Percentiles rank a stretch among this genome's conserved stretches.
These are phyloP conservation scores for Platysteira castanea DNA, from an alignment of 2,113 vertebrate species.

Conservation along the genomic window DNA sequence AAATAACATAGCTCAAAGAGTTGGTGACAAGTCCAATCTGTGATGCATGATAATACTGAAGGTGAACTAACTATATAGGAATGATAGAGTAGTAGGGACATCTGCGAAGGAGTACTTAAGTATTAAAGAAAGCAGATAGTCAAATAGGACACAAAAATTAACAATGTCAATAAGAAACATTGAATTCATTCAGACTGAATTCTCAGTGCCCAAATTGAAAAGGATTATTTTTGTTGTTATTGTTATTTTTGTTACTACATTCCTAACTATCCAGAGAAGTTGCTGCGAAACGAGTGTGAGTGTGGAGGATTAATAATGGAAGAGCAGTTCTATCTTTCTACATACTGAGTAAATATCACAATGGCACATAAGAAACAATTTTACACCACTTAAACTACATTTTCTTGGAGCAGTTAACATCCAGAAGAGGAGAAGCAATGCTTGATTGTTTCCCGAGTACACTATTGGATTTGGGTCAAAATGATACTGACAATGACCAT, in stretches of 20 bases:
- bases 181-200: background rate
- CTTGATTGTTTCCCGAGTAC: background rate
- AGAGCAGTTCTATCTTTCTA: background rate
- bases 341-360: background rate
- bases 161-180: background rate
- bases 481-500: background rate
- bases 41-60: background rate
- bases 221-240: background rate
- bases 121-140: background rate
- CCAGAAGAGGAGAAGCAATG: background rate
- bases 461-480: background rate
- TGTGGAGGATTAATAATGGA: background rate
- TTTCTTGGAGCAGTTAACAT: background rate
- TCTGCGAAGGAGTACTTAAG: background rate
- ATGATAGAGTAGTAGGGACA: background rate
- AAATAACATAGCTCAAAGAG: background rate
- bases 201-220: background rate
- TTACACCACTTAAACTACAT: background rate
- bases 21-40: background rate
- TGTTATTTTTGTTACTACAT: background rate
- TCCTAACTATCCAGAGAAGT: background rate
- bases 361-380: background rate
- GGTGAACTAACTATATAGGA: background rate
- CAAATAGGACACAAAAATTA: background rate
- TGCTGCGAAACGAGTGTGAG: background rate